Conservation (phyloP, 2,797 vertebrate genomes). For the Clarias pachynema region DNA sequence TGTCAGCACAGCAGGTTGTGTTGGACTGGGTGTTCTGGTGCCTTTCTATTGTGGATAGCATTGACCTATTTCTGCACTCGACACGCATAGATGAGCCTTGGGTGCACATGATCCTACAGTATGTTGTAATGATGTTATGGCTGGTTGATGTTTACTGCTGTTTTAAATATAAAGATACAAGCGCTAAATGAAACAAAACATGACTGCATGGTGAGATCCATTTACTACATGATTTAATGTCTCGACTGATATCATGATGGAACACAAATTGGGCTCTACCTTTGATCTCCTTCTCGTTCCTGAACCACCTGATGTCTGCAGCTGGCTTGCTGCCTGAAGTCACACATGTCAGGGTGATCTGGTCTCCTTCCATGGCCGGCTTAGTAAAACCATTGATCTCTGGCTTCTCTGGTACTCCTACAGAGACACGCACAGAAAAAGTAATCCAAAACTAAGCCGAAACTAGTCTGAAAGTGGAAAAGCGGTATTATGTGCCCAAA, state of each 20-base stretch:
- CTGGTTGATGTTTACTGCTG: background rate
- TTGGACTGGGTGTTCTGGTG: no score
- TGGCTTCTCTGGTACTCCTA: constrained; percentile 95
- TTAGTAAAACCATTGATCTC: constrained; percentile 93
- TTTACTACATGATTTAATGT: constrained; percentile 1
- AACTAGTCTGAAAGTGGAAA: background rate
- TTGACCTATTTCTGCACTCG: no score
- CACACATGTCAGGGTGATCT: constrained; percentile 94
- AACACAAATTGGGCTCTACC: constrained; percentile 70
- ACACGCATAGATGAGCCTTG: background rate
- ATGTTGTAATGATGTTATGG: no score
- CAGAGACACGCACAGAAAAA: background rate
- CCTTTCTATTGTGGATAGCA: no score
- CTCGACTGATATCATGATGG: background rate
- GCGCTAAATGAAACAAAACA: background rate
- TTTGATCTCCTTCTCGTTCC: constrained; percentile 96
- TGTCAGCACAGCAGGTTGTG: background rate
- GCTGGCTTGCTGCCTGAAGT: constrained; percentile 97
- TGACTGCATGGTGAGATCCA: background rate
- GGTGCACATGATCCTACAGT: background rate
- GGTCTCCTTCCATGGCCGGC: constrained; percentile 92
- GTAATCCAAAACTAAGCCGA: constrained; percentile 1
- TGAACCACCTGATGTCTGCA: constrained; percentile 97
- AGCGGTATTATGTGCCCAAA: background rate
- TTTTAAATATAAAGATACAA: background rate